Evolutionary conservation across 2,797 vertebrate genomes (phyloP).

Genomic region (Coccyzus lansbergi): DNA sequence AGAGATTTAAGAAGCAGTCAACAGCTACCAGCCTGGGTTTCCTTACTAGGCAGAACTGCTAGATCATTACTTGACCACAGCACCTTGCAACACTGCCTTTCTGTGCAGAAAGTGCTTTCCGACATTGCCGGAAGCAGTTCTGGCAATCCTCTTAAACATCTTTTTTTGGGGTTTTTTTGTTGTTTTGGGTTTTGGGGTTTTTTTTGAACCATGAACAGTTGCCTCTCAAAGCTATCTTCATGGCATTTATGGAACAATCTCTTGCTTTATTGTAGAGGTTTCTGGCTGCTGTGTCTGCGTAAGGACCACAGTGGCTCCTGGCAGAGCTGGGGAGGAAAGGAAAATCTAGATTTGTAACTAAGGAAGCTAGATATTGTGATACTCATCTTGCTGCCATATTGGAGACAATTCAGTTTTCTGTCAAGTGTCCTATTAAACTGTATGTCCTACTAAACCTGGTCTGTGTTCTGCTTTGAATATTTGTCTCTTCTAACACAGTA

Average conservation of each 20-base stretch:
- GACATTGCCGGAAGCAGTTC: background rate
- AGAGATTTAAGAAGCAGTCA: background rate
- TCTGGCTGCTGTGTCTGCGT: background rate
- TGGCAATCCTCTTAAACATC: background rate
- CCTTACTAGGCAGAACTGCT: background rate
- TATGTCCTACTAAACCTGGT: background rate
- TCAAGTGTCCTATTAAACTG: background rate
- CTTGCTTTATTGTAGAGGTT: background rate
- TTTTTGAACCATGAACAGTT: background rate
- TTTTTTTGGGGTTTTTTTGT: no score
- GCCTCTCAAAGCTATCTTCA: background rate
- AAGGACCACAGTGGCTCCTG: background rate
- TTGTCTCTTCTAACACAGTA: background rate
- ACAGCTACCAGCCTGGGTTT: background rate
- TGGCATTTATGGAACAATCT: background rate
- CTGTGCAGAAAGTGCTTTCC: background rate
- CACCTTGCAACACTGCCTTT: background rate
- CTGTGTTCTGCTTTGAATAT: background rate
- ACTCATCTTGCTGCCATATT: background rate
- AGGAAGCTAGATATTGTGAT: background rate
- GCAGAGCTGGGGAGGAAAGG: background rate
- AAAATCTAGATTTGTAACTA: background rate
- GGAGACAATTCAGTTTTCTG: background rate
- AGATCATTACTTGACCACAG: background rate
- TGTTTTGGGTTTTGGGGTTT: no score